These are phyloP conservation scores for Heterodera schachtii DNA, from an alignment of 1,140 invertebrate species.

Conservation along the genomic window DNA sequence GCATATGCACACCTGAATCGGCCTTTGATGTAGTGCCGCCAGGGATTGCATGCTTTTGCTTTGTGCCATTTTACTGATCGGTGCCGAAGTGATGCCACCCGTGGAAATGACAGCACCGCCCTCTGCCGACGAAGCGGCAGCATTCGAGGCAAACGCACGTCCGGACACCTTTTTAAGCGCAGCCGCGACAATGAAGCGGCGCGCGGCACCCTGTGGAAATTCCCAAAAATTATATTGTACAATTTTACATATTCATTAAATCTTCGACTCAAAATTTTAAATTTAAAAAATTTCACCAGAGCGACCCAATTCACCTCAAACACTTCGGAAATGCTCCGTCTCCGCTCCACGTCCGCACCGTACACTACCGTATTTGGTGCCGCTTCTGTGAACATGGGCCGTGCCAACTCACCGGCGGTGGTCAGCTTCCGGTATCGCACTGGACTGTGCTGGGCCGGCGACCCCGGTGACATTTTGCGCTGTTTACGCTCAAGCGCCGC, in stretches of 20 bases:
- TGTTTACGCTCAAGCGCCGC: slow-evolving; percentile 24
- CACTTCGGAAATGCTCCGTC: slow-evolving; percentile 42
- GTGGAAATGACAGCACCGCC: background rate
- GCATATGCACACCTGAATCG: background rate
- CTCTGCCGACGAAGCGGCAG: background rate
- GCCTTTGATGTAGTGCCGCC: slow-evolving; percentile 3
- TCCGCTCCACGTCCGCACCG: background rate
- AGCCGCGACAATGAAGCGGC: background rate
- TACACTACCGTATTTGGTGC: background rate
- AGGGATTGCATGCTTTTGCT: slow-evolving; percentile 13
- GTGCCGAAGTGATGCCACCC: background rate
- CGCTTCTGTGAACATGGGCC: slow-evolving; percentile 2
- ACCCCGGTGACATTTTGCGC: background rate
- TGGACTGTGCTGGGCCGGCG: slow-evolving; percentile 7
- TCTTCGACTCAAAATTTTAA: no score
- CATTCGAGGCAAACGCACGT: background rate
- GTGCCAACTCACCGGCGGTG: background rate
- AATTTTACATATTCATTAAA: no score
- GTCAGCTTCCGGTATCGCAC: background rate
- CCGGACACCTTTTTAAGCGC: background rate
- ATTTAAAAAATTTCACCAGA: no score
- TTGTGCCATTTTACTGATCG: slow-evolving; percentile 2
- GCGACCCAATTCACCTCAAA: slow-evolving; percentile 39
- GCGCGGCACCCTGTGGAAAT: slow-evolving; percentile 8
- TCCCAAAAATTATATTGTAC: no score